phyloP scores from a whole-genome alignment of 2,113 vertebrate genomes.

The Columba livia region DNA sequence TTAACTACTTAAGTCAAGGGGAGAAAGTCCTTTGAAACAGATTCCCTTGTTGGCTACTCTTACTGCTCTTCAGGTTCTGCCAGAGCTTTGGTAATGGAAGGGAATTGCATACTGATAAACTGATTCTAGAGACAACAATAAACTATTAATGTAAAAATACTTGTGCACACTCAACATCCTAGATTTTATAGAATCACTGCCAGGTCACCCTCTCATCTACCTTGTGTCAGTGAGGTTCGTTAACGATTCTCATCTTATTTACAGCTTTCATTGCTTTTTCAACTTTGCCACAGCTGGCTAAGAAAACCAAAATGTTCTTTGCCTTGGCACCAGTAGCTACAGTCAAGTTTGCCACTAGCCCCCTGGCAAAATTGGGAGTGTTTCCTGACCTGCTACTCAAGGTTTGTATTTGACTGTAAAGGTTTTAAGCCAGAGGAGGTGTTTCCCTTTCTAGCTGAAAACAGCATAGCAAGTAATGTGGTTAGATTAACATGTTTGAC shows the following conservation, averaged over 20 bases:
- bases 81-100: neutral
- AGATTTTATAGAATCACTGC: neutral
- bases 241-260: slow-evolving; percentile 10
- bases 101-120: too few relatives aligned
- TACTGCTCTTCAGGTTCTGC: neutral
- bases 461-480: neutral
- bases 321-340: slow-evolving; percentile 87
- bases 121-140: too few relatives aligned
- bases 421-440: neutral
- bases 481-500: neutral
- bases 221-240: neutral
- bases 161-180: neutral
- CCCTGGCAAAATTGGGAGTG: slow-evolving; percentile 77
- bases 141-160: neutral
- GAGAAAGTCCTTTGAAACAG: neutral
- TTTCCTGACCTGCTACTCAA: slow-evolving; percentile 81
- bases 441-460: neutral
- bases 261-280: slow-evolving; percentile 90
- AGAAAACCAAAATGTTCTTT: slow-evolving; percentile 86
- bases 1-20: neutral
- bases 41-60: neutral
- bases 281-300: slow-evolving; percentile 83
- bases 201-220: neutral
- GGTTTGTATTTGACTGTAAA: slow-evolving; percentile 73
- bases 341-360: slow-evolving; percentile 75